A percentile compares a stretch with the other conserved stretches of the same genome.
Evolutionary conservation across 2,797 vertebrate species (phyloP).

Genomic region (Zenarchopterus dispar): DNA sequence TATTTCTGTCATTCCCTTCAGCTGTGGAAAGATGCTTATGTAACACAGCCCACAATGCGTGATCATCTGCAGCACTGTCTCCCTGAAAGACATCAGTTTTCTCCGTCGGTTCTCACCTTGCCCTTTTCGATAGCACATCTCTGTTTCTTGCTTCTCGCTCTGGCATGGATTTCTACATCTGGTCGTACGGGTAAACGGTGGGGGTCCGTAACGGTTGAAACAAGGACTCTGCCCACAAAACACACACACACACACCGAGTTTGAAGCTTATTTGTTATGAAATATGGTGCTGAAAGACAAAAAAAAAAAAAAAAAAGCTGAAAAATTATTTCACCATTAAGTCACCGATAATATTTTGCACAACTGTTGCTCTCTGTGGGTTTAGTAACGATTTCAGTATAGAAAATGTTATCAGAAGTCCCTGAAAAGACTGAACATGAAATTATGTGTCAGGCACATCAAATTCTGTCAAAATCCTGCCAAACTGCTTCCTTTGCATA

Average conservation of each 20-base stretch:
- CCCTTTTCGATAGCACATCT: slow-evolving; percentile 32
- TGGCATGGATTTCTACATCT: slow-evolving; percentile 12
- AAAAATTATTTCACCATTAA: slow-evolving; percentile 18
- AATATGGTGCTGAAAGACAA: slow-evolving; percentile 23
- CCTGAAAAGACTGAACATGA: neutral
- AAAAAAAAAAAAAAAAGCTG: neutral
- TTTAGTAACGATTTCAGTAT: neutral
- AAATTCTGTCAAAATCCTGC: slow-evolving; percentile 14
- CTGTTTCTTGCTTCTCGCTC: slow-evolving; percentile 15
- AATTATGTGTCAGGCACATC: slow-evolving; percentile 12
- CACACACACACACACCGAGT: slow-evolving; percentile 16
- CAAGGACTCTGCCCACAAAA: slow-evolving; percentile 30
- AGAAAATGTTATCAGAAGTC: slow-evolving; percentile 4
- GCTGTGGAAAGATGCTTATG: slow-evolving; percentile 61
- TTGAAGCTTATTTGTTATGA: slow-evolving; percentile 58
- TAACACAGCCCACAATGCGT: slow-evolving; percentile 56
- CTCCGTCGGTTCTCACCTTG: slow-evolving; percentile 42
- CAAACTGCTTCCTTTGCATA: neutral
- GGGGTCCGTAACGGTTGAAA: slow-evolving; percentile 16
- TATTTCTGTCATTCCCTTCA: slow-evolving; percentile 60
- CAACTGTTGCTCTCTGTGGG: neutral
- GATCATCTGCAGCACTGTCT: slow-evolving; percentile 51
- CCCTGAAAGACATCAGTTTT: slow-evolving; percentile 66
- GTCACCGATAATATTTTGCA: slow-evolving; percentile 2
- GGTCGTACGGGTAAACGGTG: slow-evolving; percentile 19